These are phyloP conservation scores for Enhydra lutris DNA, from an alignment of 2,113 vertebrate species.

Conservation along the genomic window DNA sequence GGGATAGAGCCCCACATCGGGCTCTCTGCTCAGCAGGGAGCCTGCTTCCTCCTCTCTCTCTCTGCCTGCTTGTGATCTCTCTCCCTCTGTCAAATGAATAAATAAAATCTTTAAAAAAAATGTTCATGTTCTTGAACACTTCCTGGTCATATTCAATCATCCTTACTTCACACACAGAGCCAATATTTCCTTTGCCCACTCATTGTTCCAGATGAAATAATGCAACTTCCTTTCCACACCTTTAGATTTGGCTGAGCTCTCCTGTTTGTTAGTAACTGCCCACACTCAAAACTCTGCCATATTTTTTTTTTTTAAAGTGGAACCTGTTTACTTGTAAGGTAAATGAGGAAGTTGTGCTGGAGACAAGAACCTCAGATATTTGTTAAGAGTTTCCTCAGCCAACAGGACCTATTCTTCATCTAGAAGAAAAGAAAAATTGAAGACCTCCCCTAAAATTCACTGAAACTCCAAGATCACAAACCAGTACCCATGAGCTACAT, in stretches of 20 bases:
- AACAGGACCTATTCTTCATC: background rate
- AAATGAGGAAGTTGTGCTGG: background rate
- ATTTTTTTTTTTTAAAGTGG: background rate
- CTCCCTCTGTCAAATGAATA: too few species aligned
- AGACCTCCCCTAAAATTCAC: background rate
- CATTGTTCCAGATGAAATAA: background rate
- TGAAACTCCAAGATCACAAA: background rate
- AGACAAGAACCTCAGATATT: background rate
- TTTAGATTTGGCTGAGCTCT: background rate
- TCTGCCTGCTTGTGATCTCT: too few species aligned
- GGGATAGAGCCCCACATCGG: too few species aligned
- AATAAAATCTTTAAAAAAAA: background rate
- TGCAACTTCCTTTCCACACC: background rate
- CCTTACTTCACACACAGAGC: background rate
- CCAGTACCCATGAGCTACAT: background rate
- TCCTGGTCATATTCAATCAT: background rate
- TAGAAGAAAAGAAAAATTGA: background rate
- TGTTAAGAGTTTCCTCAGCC: background rate
- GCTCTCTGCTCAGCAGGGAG: too few species aligned
- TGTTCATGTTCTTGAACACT: background rate
- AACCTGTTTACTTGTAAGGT: background rate
- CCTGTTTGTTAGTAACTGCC: background rate
- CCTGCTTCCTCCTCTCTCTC: too few species aligned
- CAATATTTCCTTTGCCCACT: background rate
- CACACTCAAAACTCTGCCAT: background rate